Percentiles rank a stretch among this genome's conserved stretches.
These are phyloP conservation scores for Hemichromis elongatus DNA, from an alignment of 2,113 vertebrate genomes.

Conservation along the genomic window DNA sequence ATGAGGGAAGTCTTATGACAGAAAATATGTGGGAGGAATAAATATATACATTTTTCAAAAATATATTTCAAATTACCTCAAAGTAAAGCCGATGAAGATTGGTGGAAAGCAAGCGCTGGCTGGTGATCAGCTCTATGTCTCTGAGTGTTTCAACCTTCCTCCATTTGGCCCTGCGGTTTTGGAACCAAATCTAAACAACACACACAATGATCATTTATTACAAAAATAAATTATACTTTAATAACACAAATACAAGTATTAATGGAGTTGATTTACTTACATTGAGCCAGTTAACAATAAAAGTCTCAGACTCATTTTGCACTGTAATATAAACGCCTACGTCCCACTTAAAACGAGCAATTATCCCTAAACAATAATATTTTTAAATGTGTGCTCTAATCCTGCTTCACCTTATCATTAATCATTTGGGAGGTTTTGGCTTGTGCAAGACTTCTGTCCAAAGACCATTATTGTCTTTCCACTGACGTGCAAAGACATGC, in stretches of 20 bases:
- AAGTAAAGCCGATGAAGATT: neutral
- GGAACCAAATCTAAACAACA: conserved; percentile 62
- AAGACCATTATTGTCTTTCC: neutral
- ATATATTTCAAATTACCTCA: conserved; percentile 28
- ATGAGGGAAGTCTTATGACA: fast-evolving
- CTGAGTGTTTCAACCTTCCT: conserved; percentile 56
- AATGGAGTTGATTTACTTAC: neutral
- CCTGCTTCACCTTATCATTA: neutral
- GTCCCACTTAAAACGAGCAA: neutral
- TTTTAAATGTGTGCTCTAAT: neutral
- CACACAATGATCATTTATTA: neutral
- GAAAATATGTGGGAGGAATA: neutral
- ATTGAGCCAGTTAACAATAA: neutral
- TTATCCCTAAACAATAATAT: neutral
- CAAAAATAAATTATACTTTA: neutral
- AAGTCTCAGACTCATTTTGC: neutral
- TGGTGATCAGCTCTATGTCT: conserved; percentile 25
- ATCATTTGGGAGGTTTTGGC: neutral
- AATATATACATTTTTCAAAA: neutral
- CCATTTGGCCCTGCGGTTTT: conserved; percentile 66
- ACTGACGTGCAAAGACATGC: neutral
- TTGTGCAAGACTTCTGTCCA: neutral
- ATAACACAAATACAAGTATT: neutral
- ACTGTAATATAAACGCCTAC: neutral
- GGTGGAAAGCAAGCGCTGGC: neutral